A percentile compares a stretch with the other conserved stretches of the same genome.
Conservation (phyloP, 1,140 invertebrate genomes). For the Hycleus phaleratus region DNA sequence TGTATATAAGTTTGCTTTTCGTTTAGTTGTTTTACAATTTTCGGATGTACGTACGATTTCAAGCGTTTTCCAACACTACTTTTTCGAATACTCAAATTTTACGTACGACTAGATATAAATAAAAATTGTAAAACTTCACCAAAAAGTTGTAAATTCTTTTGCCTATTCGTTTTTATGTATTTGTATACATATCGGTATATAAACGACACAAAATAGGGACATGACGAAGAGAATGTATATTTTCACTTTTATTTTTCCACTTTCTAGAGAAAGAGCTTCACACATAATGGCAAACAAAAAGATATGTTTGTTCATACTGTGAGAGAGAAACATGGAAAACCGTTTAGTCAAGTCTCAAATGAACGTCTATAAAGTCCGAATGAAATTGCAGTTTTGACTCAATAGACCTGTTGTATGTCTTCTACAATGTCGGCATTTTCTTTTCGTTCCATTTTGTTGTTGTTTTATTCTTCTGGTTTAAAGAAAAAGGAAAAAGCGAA, state of each 20-base stretch:
- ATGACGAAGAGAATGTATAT: too few relatives aligned
- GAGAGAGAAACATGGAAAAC: slow-evolving; percentile 17
- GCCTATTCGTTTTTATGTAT: too few relatives aligned
- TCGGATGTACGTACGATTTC: too few relatives aligned
- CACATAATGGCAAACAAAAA: slow-evolving; percentile 16
- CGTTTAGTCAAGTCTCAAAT: slow-evolving; percentile 15
- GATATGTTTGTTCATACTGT: slow-evolving; percentile 13
- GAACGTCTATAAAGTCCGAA: slow-evolving; percentile 8
- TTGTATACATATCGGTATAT: too few relatives aligned
- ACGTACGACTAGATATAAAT: neutral
- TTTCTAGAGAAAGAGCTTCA: neutral
- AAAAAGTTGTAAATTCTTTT: too few relatives aligned
- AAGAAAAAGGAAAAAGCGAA: too few relatives aligned
- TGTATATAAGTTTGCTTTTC: neutral
- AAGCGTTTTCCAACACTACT: too few relatives aligned
- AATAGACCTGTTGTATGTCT: neutral
- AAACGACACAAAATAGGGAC: too few relatives aligned
- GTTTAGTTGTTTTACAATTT: too few relatives aligned
- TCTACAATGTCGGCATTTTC: neutral
- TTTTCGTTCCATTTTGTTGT: neutral
- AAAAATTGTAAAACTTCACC: neutral
- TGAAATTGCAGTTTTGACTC: slow-evolving; percentile 2
- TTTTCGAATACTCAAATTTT: neutral
- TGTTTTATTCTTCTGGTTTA: neutral
- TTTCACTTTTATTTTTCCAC: slow-evolving; percentile 7